Base-by-base conservation (phyloP, 2,797 vertebrate species). In the Sebastes taczanowskii region DNA sequence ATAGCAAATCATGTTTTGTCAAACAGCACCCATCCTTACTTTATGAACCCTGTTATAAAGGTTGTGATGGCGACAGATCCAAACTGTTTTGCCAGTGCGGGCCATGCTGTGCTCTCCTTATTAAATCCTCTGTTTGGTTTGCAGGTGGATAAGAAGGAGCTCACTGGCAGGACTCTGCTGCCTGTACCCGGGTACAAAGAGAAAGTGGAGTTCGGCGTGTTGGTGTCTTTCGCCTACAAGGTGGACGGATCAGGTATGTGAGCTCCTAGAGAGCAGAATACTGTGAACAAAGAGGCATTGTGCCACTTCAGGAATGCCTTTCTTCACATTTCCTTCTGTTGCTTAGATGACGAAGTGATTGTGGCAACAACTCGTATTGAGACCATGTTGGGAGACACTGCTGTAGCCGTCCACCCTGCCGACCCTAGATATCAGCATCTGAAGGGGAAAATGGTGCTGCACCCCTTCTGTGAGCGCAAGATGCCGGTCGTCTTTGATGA, bases 291-390 rank as follows among this genome's bases (percentile, higher is more conserved):
- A 66, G 35, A 46, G n/a, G 7, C 16, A 11, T 11, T 46, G 11
- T 55, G 1, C 49, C 14, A 5, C 13, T 14, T 22, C 9, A 32
- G 4, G 49, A 20, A 49, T 16, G 16, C 9, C 5, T 42, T 22
- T 53, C 20, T 52, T 38, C n/a, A 18, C 14, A 10, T 56, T 61
- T 58, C 2, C 18, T 46, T 22, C 25, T 70, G 5, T 32, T 60
- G 81, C 69, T 73, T 23, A 97, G 97, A 94, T 6, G 97, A 97
- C 77, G 97, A 98, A 88, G 96, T 98, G 49, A 91, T 97, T 1
- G 97, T 99, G 77, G 97, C 98, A 1, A 99, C 98, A 0, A 99
- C 98, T 10, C 97, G 97, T 91, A 95, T 98, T 1, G 98, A 99
- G 95, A 98, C 97, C 0, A 99, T 98, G 98, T 87, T 99, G 77